A percentile compares a stretch with the other conserved stretches of the same genome.
Conservation (phyloP, 2,113 vertebrate genomes). For the Hepsetus odoe region DNA sequence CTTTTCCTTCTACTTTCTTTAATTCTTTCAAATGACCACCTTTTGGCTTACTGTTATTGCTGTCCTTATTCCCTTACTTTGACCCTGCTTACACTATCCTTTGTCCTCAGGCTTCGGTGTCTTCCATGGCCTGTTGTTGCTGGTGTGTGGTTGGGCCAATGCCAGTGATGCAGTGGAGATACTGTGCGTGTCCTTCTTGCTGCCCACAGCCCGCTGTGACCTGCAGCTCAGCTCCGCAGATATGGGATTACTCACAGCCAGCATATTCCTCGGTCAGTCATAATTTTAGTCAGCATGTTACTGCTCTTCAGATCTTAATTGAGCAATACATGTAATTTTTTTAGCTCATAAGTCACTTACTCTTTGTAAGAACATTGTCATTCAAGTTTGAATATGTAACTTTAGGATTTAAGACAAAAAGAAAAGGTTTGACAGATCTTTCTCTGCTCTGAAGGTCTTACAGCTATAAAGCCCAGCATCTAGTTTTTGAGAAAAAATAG, state of each 20-base stretch:
- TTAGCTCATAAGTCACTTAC: background rate
- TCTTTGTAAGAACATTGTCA: background rate
- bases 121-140: conserved; percentile 74
- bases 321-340: background rate
- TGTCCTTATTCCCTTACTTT: background rate
- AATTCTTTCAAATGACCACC: background rate
- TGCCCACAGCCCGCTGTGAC: conserved; percentile 73
- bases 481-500: background rate
- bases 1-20: background rate
- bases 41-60: too few relatives aligned
- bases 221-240: conserved; percentile 71
- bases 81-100: background rate
- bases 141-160: conserved; percentile 77
- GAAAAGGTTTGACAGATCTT: background rate
- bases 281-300: background rate
- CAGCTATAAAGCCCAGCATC: too few relatives aligned
- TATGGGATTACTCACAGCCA: conserved; percentile 77
- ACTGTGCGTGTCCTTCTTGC: conserved; percentile 77
- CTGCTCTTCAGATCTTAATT: background rate
- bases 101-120: conserved; percentile 69
- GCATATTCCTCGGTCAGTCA: conserved; percentile 74
- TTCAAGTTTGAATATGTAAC: background rate
- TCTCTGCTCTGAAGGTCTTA: too few relatives aligned
- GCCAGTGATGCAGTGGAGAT: conserved; percentile 79
- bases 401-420: background rate